phyloP scores from a whole-genome alignment of 1,140 invertebrate species.

The Pseudomyrmex dendroicus region DNA sequence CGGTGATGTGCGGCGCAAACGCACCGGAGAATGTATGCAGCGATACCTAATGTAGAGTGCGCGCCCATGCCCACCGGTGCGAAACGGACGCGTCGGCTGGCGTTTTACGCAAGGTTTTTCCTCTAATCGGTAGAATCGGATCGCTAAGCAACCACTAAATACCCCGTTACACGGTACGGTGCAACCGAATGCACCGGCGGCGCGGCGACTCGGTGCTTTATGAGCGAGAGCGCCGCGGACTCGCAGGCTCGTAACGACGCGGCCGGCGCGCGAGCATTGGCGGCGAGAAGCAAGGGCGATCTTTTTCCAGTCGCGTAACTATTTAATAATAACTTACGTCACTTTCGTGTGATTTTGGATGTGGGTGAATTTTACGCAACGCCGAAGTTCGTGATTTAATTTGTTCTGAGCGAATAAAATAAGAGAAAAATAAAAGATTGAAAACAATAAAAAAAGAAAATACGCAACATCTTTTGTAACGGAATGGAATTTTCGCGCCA shows the following conservation, averaged over 20 bases:
- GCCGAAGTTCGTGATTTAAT: background rate
- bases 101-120: slow-evolving; percentile 76
- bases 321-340: background rate
- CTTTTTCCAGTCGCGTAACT: background rate
- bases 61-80: slow-evolving; percentile 68
- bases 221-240: slow-evolving; percentile 15
- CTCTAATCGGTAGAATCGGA: slow-evolving; percentile 78
- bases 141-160: slow-evolving; percentile 77
- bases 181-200: slow-evolving; percentile 66
- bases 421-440: too few relatives aligned
- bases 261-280: background rate
- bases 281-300: background rate
- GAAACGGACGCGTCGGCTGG: slow-evolving; percentile 73
- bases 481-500: background rate
- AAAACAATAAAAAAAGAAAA: background rate
- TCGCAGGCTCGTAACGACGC: too few relatives aligned
- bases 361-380: background rate
- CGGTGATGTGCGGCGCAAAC: background rate
- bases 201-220: slow-evolving; percentile 56
- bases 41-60: slow-evolving; percentile 50
- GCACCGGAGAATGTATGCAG: slow-evolving; percentile 44
- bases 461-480: background rate
- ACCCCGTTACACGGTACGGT: slow-evolving; percentile 73
- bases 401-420: background rate
- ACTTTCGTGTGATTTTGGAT: background rate